Percentiles rank a stretch among this genome's conserved stretches.
Evolutionary conservation across 1,140 invertebrate genomes (phyloP).

Genomic region (Drosophila punjabiensis): DNA sequence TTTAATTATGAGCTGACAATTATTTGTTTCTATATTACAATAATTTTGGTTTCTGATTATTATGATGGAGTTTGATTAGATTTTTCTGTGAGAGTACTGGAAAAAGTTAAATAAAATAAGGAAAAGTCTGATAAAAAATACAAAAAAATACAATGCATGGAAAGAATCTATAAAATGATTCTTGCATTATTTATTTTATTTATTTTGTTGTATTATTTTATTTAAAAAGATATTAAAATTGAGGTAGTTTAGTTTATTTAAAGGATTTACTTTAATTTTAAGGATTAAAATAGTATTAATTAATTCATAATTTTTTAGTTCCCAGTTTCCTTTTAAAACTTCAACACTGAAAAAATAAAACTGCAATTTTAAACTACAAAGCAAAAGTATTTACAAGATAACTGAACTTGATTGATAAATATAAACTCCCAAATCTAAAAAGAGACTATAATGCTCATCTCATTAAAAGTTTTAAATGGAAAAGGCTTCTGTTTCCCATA

Average conservation of each 20-base stretch:
- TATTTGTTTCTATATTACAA: not conserved
- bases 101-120: not conserved
- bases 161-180: not conserved
- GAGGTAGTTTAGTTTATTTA: not conserved
- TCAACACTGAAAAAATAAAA: no score
- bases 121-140: no score
- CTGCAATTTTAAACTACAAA: not conserved
- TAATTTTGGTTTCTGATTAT: constrained; percentile 5
- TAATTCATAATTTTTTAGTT: not conserved
- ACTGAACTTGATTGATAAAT: not conserved
- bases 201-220: not conserved
- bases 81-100: not conserved
- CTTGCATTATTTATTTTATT: not conserved
- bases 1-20: constrained; percentile 10
- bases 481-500: constrained; percentile 2
- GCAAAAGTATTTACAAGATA: not conserved
- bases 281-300: not conserved
- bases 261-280: no score
- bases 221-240: not conserved
- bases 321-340: not conserved
- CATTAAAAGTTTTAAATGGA: not conserved
- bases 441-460: not conserved
- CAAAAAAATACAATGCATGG: no score
- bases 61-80: not conserved
- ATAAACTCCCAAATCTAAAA: not conserved